A percentile compares a stretch with the other conserved stretches of the same genome.
Conservation (phyloP, 2,797 vertebrate species). For the Falco cherrug region DNA sequence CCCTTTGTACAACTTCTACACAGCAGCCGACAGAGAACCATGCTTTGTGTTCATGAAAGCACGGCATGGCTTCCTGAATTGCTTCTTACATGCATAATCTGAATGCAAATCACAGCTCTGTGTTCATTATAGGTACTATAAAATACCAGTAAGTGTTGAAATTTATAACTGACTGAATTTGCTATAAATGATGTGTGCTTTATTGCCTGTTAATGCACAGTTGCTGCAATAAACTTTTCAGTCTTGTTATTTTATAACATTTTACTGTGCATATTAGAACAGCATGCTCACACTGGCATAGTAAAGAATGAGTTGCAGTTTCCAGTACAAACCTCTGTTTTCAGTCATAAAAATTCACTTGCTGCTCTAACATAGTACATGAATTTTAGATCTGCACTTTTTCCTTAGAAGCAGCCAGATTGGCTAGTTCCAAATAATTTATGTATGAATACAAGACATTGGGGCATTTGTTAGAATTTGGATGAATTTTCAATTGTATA, state of each 20-base stretch:
- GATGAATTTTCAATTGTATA: background rate
- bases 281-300: background rate
- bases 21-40: constrained; percentile 3
- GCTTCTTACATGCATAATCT: constrained; percentile 20
- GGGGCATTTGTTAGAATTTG: background rate
- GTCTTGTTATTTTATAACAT: constrained; percentile 61
- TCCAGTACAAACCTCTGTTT: constrained; percentile 43
- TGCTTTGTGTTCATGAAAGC: constrained; percentile 27
- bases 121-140: constrained; percentile 59
- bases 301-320: constrained; percentile 64
- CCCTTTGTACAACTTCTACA: constrained; percentile 20
- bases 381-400: background rate
- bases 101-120: constrained; percentile 60
- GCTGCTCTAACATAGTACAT: background rate
- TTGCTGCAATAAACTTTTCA: constrained; percentile 54
- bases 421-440: background rate
- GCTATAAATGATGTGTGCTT: constrained; percentile 50
- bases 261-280: constrained; percentile 55
- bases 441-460: background rate
- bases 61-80: constrained; percentile 41
- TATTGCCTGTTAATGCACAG: constrained; percentile 65
- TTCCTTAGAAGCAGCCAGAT: background rate
- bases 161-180: constrained; percentile 65
- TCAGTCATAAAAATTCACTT: background rate
- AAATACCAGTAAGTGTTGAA: constrained; percentile 57